Base-by-base conservation (phyloP, 2,113 vertebrate genomes). In the Felis chaus region DNA sequence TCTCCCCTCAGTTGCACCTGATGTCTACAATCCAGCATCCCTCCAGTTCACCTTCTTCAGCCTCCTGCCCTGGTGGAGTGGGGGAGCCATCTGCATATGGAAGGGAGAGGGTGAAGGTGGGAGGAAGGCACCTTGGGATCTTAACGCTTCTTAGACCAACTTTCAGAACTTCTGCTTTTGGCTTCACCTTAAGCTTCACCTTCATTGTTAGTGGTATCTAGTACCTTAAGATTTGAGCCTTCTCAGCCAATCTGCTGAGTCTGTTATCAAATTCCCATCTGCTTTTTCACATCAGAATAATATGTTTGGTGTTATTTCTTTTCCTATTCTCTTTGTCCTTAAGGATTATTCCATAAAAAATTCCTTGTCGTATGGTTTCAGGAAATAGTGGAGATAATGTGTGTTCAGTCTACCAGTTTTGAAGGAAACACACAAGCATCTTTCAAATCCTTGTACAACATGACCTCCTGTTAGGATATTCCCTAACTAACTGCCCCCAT, bases 231-330 rank as follows among this genome's bases (percentile, higher is more conserved):
- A 76, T 25, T n/a, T 85, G 63, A 83, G 65, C 50, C 92, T 82
- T 79, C 50, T 21, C n/a, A 31, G 18, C 45, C 45, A 79, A 12
- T 94, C 66, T 86, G 39, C 39, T 1, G 82, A 68, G 45, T 91
- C 63, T 39, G 14, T 78, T 63, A 74, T 73, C 63, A 89, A 68
- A 66, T 23, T 68, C 36, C 48, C 25, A 48, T 74, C 68, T 94
- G 87, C 31, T 95, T 96, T 93, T 55, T 45, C 57, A 29, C 55
- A 89, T 61, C 16, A 71, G 48, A 96, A 81, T 63, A 29, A 78
- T 39, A n/a, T 80, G 73, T 55, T 89, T 74, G 74, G 23, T 57
- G 55, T 82, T 68, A 16, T 65, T 65, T 57, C 16, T 31, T 85
- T 61, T 73, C 18, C 39, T 53, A n/a, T 48, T 68, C 13, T 85